Evolutionary conservation across 2,888 invertebrate genomes (phyloP).

Genomic region (Harpalus rubripes): DNA sequence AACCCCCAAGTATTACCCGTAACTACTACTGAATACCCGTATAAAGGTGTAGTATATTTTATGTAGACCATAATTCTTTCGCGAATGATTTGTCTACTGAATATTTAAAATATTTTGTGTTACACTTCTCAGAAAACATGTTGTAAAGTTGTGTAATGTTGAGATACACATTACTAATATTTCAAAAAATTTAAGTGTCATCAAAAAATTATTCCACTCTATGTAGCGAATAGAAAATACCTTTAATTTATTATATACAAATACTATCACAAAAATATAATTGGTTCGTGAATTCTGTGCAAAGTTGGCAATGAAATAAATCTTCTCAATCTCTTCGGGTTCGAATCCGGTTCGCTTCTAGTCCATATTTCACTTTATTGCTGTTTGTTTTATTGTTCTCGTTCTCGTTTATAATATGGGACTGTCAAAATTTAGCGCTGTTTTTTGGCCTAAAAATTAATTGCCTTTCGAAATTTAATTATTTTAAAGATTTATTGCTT

Average conservation of each 20-base stretch:
- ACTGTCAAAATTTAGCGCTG: constrained; percentile 51
- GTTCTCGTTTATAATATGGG: constrained; percentile 16
- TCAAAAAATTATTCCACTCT: not conserved
- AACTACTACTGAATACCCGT: too few species aligned
- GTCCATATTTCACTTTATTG: not conserved
- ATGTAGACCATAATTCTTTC: too few species aligned
- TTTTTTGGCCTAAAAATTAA: constrained; percentile 40
- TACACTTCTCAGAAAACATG: not conserved
- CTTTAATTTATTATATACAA: too few species aligned
- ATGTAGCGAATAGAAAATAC: not conserved
- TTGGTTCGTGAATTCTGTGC: not conserved
- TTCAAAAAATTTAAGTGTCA: not conserved
- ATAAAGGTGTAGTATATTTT: too few species aligned
- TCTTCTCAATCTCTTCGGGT: not conserved
- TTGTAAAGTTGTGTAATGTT: not conserved
- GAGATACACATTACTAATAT: not conserved
- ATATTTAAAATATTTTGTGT: not conserved
- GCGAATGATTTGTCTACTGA: not conserved
- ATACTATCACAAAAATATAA: not conserved
- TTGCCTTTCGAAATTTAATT: constrained; percentile 54
- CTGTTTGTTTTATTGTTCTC: constrained; percentile 6
- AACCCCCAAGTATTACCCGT: too few species aligned
- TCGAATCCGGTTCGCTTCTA: not conserved
- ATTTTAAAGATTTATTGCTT: constrained; percentile 51
- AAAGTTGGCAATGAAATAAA: not conserved